Base-by-base conservation (phyloP, 2,888 invertebrate genomes). In the Ennomos quercinarius region DNA sequence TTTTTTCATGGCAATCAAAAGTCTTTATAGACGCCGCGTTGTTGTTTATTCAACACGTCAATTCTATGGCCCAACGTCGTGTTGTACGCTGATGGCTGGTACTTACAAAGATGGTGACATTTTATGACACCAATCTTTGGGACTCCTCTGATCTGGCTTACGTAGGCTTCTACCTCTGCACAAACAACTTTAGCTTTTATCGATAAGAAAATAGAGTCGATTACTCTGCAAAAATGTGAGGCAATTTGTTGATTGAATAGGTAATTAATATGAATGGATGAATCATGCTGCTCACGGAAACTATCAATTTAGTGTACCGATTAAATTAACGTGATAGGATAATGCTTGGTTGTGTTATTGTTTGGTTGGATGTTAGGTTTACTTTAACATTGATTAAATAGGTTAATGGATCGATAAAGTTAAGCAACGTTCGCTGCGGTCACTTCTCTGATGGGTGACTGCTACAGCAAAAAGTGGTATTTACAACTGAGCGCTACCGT, bases 91-190 rank as follows among this genome's bases (percentile, higher is more conserved):
- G 77, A 81, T 81, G 73, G 71, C 72, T 65, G 64, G 70, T 78
- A 81, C 81, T 84, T 78, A 82, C 80, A 72, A 71, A 75, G 79
- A 82, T 78, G 81, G 77, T 78, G 78, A 75, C 79, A 77, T 75
- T 84, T 83, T 83, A 85, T 78, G 84, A 78, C 68, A 55, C 68
- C 81, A 80, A 83, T 84, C 81, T 81, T 77, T 72, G 74, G 67
- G 67, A 72, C 57, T 73, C 72, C 64, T 72, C 74, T 81, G 78
- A 83, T 80, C 78, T 75, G 65, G 70, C 72, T 76, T 71, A 74
- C 74, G 68, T 65, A 51, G 67, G 51, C 57, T 63, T 63, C 53
- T 61, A 64, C 63, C 57, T 56, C 11, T 27, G 12, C 38, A n/a
- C 65, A 71, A 57, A 46, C 66, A 38, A 73, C 65, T 71, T 47